These are phyloP conservation scores for Pogonomyrmex barbatus DNA, from an alignment of 1,140 invertebrate species.

Conservation along the genomic window DNA sequence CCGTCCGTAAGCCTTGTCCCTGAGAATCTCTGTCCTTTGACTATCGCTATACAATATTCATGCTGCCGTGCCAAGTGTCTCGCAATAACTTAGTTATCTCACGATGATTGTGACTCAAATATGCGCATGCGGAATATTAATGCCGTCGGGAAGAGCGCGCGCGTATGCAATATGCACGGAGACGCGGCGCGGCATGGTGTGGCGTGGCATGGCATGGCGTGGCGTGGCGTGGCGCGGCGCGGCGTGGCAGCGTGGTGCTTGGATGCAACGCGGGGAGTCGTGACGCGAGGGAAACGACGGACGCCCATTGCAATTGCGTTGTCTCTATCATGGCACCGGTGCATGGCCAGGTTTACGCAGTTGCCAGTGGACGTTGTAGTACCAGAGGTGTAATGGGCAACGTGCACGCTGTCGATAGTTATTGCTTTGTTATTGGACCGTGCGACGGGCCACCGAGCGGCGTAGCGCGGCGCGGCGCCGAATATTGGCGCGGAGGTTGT, in stretches of 20 bases:
- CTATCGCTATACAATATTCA: conserved; percentile 68
- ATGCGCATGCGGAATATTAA: conserved; percentile 64
- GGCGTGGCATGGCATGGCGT: background rate
- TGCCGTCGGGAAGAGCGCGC: conserved; percentile 47
- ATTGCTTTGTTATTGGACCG: conserved; percentile 76
- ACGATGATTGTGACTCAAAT: conserved; percentile 70
- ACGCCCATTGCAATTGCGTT: conserved; percentile 61
- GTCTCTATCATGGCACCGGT: conserved; percentile 25
- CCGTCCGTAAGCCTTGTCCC: conserved; percentile 29
- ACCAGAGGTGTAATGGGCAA: conserved; percentile 64
- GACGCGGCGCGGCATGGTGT: background rate
- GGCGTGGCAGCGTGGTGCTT: background rate
- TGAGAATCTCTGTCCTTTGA: conserved; percentile 50
- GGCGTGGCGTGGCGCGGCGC: too few relatives aligned
- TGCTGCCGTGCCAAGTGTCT: conserved; percentile 58
- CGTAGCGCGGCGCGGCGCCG: conserved; percentile 44
- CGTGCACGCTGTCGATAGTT: conserved; percentile 73
- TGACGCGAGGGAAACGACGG: background rate
- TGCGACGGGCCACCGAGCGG: conserved; percentile 44
- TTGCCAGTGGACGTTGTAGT: conserved; percentile 45
- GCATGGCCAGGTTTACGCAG: conserved; percentile 67
- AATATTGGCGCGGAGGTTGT: conserved; percentile 70
- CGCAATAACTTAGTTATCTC: conserved; percentile 64
- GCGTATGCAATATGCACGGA: conserved; percentile 57
- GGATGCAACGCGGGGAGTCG: conserved; percentile 43